Evolutionary conservation across 1,140 invertebrate genomes (phyloP), one percentile per base, ranked within the genome.

Genomic region (Euglossa dilemma): DNA sequence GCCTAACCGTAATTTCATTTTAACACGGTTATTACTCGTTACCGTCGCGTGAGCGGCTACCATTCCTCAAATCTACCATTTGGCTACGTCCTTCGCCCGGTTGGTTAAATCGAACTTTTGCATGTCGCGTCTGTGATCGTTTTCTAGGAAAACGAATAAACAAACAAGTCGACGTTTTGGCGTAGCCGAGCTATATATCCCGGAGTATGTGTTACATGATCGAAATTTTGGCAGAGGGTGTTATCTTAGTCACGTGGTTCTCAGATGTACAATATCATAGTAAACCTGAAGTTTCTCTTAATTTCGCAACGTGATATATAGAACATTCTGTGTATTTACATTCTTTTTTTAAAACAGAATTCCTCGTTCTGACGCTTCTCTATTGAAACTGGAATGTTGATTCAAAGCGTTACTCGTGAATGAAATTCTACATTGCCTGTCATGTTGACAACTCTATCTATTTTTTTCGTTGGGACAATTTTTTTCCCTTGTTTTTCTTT

Each of bases 11-110:
- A 56, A 56, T 56, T 14, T 14, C n/a, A 72, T 47, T 80, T 69
- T 36, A 73, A 45, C 66, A 6, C 50, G 59, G 59, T 47, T 52
- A 82, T 76, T 73, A 36, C 43, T 76, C 67, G 45, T n/a, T 23
- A 9, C 11, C 7, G 47, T 61, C 56, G 56, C 43, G 43, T 47
- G 67, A 56, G 5, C 11, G 20, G 43, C 25, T 25, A 7, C 20
- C 50, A 8, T 71, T 54, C 54, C 36, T 52, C 0, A 9, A 43
- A 20, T 4, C 16, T 28, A 45, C 69, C 18, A 8, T 9, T 18
- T n/a, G 45, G 47, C 14, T 47, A n/a, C 57, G 57, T 28, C 16
- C 16, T 47, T 80, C 12, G 20, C 16, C 25, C 20, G 12, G 18
- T 16, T 73, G 23, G 75, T 45, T 25, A 16, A 45, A 54, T 54